Conservation (phyloP, 2,888 invertebrate genomes). For the Bedellia somnulentella region DNA sequence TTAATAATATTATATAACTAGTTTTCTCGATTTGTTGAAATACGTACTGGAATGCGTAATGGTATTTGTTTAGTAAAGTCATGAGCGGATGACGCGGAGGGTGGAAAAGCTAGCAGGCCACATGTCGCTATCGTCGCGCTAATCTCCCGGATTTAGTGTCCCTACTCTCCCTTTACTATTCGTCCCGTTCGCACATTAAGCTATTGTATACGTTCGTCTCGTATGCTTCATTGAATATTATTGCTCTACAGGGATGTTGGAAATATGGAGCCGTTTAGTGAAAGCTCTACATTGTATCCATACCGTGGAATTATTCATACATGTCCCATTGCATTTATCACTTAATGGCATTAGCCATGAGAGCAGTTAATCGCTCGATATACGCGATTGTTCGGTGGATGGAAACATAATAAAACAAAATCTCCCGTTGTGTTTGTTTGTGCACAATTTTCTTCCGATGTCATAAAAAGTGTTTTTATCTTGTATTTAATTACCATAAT, state of each 20-base stretch:
- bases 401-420: too few relatives aligned
- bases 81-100: slow-evolving; percentile 9
- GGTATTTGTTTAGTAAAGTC: slow-evolving; percentile 2
- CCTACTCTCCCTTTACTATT: slow-evolving; percentile 18
- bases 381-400: slow-evolving; percentile 29
- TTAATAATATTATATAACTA: too few relatives aligned
- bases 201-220: slow-evolving; percentile 34
- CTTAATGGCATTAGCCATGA: slow-evolving; percentile 60
- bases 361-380: slow-evolving; percentile 52
- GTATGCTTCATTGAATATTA: slow-evolving; percentile 55
- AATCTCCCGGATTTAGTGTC: slow-evolving; percentile 60
- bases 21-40: too few relatives aligned
- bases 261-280: slow-evolving; percentile 60
- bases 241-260: slow-evolving; percentile 61
- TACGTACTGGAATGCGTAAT: too few relatives aligned
- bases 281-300: slow-evolving; percentile 59
- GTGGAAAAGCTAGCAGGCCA: slow-evolving; percentile 49
- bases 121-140: slow-evolving; percentile 58
- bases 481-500: too few relatives aligned
- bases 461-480: too few relatives aligned
- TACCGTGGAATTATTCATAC: slow-evolving; percentile 56
- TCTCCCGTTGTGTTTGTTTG: too few relatives aligned
- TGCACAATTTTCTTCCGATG: too few relatives aligned
- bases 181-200: slow-evolving; percentile 25
- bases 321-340: slow-evolving; percentile 54